Conservation (phyloP, 1,140 invertebrate genomes). For the Formica exsecta region DNA sequence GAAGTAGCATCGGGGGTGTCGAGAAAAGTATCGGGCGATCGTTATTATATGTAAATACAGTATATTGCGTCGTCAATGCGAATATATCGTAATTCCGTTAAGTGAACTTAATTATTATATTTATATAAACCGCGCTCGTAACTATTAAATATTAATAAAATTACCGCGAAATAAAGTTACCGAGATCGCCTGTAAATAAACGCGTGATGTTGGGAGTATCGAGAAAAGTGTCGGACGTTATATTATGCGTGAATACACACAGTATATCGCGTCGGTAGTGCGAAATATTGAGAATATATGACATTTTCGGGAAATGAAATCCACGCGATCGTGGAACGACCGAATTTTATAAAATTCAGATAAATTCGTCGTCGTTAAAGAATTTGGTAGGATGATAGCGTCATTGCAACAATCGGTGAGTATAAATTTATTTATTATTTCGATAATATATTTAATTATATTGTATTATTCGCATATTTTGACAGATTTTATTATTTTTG, state of each 20-base stretch:
- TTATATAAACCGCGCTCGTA: neutral
- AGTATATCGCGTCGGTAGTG: neutral
- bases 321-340: neutral
- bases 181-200: neutral
- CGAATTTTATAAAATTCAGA: neutral
- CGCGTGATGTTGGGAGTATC: neutral
- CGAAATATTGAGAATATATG: neutral
- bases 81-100: neutral
- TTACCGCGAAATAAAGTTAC: neutral
- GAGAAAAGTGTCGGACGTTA: neutral
- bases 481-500: neutral
- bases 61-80: neutral
- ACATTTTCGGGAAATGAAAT: neutral
- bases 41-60: neutral
- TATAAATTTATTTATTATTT: slow-evolving; percentile 29
- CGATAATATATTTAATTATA: neutral
- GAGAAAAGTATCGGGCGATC: neutral
- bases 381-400: no score
- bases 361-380: neutral
- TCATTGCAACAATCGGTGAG: neutral
- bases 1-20: neutral
- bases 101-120: neutral
- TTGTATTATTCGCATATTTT: neutral
- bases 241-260: neutral
- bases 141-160: neutral